Percentiles rank a stretch among this genome's conserved stretches.
Evolutionary conservation across 1,140 invertebrate species (phyloP).

Genomic region (Lasaia peninsularis): DNA sequence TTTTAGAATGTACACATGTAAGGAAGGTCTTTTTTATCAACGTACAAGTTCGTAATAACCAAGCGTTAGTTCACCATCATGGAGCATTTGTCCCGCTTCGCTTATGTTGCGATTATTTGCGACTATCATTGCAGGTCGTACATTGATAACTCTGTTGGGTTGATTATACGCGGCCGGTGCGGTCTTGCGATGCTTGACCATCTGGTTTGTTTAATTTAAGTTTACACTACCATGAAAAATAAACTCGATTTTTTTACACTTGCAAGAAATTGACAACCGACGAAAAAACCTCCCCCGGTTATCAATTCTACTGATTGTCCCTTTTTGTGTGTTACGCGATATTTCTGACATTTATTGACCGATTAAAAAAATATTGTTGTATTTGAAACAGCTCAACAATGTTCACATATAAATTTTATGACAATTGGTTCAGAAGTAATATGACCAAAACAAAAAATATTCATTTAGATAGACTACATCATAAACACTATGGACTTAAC

Average conservation of each 20-base stretch:
- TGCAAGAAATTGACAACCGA: no score
- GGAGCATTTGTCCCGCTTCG: slow-evolving; percentile 36
- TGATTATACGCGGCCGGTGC: slow-evolving; percentile 39
- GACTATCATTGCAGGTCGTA: slow-evolving; percentile 68
- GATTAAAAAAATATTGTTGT: no score
- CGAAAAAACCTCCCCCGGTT: no score
- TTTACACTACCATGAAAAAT: slow-evolving; percentile 31
- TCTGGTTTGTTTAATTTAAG: slow-evolving; percentile 67
- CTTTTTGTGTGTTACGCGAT: no score
- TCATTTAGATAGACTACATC: no score
- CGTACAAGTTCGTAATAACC: slow-evolving; percentile 1
- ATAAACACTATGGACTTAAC: no score
- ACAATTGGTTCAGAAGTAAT: no score
- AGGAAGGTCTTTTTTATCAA: not conserved
- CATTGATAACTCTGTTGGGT: slow-evolving; percentile 53
- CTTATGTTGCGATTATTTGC: slow-evolving; percentile 55
- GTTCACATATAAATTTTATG: no score
- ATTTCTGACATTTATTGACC: no score
- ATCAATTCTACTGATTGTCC: no score
- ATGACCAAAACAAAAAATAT: no score
- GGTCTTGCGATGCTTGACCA: slow-evolving; percentile 68
- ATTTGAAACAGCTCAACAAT: no score
- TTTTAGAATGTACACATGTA: not conserved
- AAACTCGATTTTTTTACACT: slow-evolving; percentile 16
- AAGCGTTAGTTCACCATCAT: slow-evolving; percentile 25